Evolutionary conservation across 2,888 invertebrate genomes (phyloP), one percentile per base, ranked within the genome.

Genomic region (Suillia variegata): DNA sequence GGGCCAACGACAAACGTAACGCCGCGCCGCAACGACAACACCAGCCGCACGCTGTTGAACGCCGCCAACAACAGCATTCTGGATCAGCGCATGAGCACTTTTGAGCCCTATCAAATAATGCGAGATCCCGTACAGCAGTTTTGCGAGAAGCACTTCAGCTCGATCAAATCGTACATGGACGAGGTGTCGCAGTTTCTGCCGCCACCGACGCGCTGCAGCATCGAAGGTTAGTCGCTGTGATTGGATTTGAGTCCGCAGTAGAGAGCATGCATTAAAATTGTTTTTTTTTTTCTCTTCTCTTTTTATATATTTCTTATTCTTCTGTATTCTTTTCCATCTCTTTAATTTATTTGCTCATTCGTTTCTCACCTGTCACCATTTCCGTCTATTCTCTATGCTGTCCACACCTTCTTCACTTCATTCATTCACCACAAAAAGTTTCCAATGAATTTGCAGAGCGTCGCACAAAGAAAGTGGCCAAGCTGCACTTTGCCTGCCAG

Each of bases 111-210:
- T 73, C 93, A 93, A n/a, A 80, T 81, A 45, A 93, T 93, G 93
- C 81, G 93, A 21, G 93, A 94, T 78, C 93, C 93, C 0, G 94
- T 97, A 42, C 94, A 95, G 76, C 95, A 96, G 81, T 97, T 97
- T 82, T 96, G 96, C 82, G 96, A 96, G 81, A 96, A 97, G 80
- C 95, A 97, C 78, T 83, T 95, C 66, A 90, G 92, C 68, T 96
- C 95, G 79, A 96, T 97, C 59, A 93, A 94, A 80, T 86, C 88
- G 18, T 97, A 93, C 75, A 95, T 97, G 90, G 91, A 92, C 70
- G 92, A 92, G 75, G 88, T 96, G 4, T 91, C 91, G 24, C 85
- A 92, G 62, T 85, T 90, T 73, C 85, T 96, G 74, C 96, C 96
- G 13, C 90, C 96, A 45, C 96, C 97, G 0, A 92, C 93, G 3